Conservation (phyloP, 2,797 vertebrate genomes). For the Pipistrellus pipistrellus region DNA sequence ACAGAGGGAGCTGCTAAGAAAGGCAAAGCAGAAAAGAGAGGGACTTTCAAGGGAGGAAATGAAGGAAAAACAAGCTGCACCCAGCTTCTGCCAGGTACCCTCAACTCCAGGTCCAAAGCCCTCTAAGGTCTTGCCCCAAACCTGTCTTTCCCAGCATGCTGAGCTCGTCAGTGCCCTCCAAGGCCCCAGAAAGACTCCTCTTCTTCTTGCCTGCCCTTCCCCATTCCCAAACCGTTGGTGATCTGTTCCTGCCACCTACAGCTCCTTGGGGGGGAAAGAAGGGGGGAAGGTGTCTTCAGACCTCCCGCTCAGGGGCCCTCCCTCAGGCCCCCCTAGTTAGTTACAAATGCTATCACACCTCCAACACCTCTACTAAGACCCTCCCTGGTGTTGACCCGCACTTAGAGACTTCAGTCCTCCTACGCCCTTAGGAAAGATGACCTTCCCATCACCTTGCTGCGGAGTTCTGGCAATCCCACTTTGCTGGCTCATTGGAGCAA, state of each 20-base stretch:
- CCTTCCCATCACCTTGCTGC: constrained; percentile 75
- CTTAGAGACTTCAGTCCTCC: not conserved
- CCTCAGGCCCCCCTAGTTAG: not conserved
- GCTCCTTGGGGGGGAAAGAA: not conserved
- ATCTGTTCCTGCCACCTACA: not conserved
- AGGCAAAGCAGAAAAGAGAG: not conserved
- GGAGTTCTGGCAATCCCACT: not conserved
- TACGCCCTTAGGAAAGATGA: constrained; percentile 7
- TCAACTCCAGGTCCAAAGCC: not conserved
- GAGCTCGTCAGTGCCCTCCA: not conserved
- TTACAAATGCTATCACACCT: accelerated
- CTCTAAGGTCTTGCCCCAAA: not conserved
- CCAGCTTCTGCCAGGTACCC: not conserved
- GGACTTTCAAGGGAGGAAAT: not conserved
- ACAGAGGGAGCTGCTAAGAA: not conserved
- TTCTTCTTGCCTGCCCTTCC: not conserved
- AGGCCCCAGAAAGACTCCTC: not conserved
- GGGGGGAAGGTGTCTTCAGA: not conserved
- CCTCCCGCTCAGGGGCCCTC: accelerated
- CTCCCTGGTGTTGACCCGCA: not conserved
- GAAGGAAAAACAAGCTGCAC: not conserved
- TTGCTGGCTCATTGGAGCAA: constrained; percentile 19
- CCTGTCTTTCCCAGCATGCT: not conserved
- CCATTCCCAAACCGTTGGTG: not conserved
- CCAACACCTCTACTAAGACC: not conserved